Evolutionary conservation across 2,888 invertebrate species (phyloP), one percentile per base, ranked within the genome.

Genomic region (Hofmannophila pseudospretella): DNA sequence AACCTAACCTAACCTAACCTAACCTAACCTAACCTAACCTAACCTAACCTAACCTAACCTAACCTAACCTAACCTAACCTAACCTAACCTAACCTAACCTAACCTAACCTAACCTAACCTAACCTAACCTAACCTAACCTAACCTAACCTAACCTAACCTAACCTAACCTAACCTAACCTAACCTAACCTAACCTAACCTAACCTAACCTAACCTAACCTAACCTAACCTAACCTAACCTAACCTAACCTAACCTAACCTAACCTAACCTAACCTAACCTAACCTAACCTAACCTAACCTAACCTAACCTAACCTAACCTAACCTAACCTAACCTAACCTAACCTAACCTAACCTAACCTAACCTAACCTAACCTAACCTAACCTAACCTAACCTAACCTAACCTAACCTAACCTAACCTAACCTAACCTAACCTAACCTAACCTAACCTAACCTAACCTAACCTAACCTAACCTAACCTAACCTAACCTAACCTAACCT

Each of bases 351-450:
- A 38, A 38, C 38, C n/a, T n/a, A n/a, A n/a, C n/a, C n/a, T n/a
- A n/a, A n/a, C n/a, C n/a, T n/a, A n/a, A n/a, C n/a, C n/a, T n/a
- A n/a, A n/a, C n/a, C 38, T 30, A 30, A 38, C 30, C 31, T 30
- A 34, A 41, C 38, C 34, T 41, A 41, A 34, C 37, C 37, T 37
- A 41, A 41, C 41, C n/a, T n/a, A n/a, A n/a, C n/a, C n/a, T n/a
- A n/a, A n/a, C n/a, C n/a, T n/a, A n/a, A n/a, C n/a, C n/a, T n/a
- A n/a, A n/a, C n/a, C 41, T 37, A 41, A 41, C 38, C 41, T 41
- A 41, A 41, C 41, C 41, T 41, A 41, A 41, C 41, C 37, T 16
- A 31, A 31, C 41, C n/a, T n/a, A n/a, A n/a, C n/a, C n/a, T n/a
- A n/a, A n/a, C n/a, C n/a, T n/a, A n/a, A n/a, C n/a, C n/a, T n/a